phyloP scores from a whole-genome alignment of 2,888 invertebrate genomes.

The Eumacrocentrus americanus region DNA sequence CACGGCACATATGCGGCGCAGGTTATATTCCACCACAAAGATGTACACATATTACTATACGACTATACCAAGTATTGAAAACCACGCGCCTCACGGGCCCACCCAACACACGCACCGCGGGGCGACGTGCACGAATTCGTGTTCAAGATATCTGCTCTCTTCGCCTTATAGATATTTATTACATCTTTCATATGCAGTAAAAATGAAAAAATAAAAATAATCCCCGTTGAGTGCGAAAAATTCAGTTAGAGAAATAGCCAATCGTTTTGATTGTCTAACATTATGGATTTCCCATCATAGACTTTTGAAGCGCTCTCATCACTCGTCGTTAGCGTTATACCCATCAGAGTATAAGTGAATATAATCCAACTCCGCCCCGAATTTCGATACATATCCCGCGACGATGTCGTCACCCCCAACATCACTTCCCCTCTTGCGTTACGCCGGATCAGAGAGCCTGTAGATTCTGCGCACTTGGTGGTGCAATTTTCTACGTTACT shows the following conservation, averaged over 20 bases:
- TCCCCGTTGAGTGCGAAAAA: not conserved
- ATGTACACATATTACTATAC: not conserved
- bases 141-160: conserved; percentile 27
- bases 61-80: conserved; percentile 4
- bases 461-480: conserved; percentile 27
- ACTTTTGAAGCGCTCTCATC: not conserved
- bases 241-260: no score
- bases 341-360: not conserved
- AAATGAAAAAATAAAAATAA: not conserved
- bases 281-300: no score
- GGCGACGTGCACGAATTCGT: conserved; percentile 24
- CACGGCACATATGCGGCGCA: not conserved
- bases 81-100: conserved; percentile 9
- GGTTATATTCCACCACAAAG: not conserved
- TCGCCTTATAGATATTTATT: conserved; percentile 22
- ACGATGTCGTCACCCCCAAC: conserved; percentile 5
- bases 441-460: no score
- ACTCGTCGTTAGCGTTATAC: not conserved
- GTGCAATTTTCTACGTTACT: conserved; percentile 21
- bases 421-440: not conserved
- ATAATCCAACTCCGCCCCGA: conserved; percentile 9
- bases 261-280: no score
- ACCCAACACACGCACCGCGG: conserved; percentile 27
- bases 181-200: not conserved
- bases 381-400: conserved; percentile 15